A percentile compares a stretch with the other conserved stretches of the same genome.
Evolutionary conservation across 2,888 invertebrate species (phyloP).

Genomic region (Catocala nupta): DNA sequence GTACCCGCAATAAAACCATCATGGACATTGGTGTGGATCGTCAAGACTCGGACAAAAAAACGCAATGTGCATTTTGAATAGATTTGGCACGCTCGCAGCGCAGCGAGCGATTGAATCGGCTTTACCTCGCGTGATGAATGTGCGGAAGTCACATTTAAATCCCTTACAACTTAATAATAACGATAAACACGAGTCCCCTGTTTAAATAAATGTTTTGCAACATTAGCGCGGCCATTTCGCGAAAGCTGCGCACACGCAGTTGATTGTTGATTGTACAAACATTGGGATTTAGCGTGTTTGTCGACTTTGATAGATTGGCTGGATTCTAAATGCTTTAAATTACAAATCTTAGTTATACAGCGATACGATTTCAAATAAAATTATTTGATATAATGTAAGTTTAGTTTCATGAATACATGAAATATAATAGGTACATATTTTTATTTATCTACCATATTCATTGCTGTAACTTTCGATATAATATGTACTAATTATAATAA

Average conservation of each 20-base stretch:
- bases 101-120: constrained; percentile 59
- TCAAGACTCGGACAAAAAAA: constrained; percentile 58
- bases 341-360: constrained; percentile 7
- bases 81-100: constrained; percentile 76
- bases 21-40: constrained; percentile 65
- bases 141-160: constrained; percentile 79
- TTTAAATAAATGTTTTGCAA: constrained; percentile 81
- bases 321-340: constrained; percentile 20
- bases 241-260: constrained; percentile 72
- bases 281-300: constrained; percentile 74
- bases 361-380: no score
- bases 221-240: constrained; percentile 78
- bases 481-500: no score
- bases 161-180: constrained; percentile 84
- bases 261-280: constrained; percentile 70
- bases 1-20: constrained; percentile 83
- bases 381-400: no score
- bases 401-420: no score
- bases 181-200: constrained; percentile 81
- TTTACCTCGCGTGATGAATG: constrained; percentile 75
- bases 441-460: neutral
- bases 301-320: constrained; percentile 74
- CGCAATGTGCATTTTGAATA: constrained; percentile 64
- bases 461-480: neutral
- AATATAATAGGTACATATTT: no score